Base-by-base conservation (phyloP, 2,797 vertebrate species). In the Coregonus suidteri region DNA sequence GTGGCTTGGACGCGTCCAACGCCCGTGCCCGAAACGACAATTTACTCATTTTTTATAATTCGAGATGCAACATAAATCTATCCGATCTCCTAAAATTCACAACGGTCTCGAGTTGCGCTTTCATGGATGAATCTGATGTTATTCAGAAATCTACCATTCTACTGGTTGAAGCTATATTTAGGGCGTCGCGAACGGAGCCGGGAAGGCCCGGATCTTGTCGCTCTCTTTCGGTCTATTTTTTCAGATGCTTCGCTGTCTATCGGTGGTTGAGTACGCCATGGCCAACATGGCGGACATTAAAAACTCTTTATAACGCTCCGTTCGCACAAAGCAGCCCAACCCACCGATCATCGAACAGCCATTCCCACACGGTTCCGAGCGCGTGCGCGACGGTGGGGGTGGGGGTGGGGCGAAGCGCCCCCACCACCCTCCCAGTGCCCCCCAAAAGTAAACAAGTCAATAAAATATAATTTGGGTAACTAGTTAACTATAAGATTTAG, bases 251-350 rank as follows among this genome's bases (percentile, higher is more conserved):
- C 95, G 95, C 94, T 92, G 93, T 94, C 95, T 92, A 93, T 89
- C 95, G 95, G 92, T 93, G 94, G 95, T 93, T 99, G 97, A 99
- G 92, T 96, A 95, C 97, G 97, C 97, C 97, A 97, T 97, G 96
- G 96, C 95, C 96, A 99, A 99, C 98, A 98, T 98, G 98, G 98
- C 97, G 97, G 98, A 98, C 98, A 99, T 99, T 98, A 98, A 96
- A 94, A 96, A 96, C 96, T 98, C 97, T 95, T 90, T 94, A 47
- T 47, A 93, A 96, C 95, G 95, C 96, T 95, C 91, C 92, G 95
- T 95, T 96, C 91, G 95, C 94, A 96, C 95, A 93, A 90, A 94
- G 91, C 96, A 95, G 97, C 96, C 97, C 96, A 97, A 95, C 95
- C 95, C 95, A 64, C 94, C 95, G 91, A 83, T 82, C 86, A 81